These are phyloP conservation scores for Cercopithecus hamlyni DNA, from an alignment of 2,797 vertebrate genomes.

Conservation along the genomic window DNA sequence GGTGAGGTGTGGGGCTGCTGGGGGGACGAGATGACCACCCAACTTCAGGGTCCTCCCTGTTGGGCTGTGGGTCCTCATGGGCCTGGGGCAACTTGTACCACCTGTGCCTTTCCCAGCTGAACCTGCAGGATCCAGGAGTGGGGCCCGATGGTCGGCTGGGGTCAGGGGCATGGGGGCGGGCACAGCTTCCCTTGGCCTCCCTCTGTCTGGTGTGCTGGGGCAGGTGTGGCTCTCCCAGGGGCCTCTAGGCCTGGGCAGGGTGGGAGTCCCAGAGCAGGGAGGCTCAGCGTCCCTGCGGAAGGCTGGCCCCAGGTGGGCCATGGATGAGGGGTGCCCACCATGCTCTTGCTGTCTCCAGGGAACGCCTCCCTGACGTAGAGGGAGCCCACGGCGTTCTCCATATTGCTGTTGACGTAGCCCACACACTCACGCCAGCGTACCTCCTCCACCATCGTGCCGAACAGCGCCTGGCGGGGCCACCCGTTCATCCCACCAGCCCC, in stretches of 20 bases:
- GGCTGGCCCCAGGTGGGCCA: background rate
- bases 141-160: background rate
- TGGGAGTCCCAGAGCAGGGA: background rate
- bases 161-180: background rate
- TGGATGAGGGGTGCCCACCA: slow-evolving; percentile 86
- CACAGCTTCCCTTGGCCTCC: background rate
- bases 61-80: background rate
- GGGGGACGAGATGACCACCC: background rate
- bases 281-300: background rate
- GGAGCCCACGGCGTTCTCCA: slow-evolving; percentile 96
- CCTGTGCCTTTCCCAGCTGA: background rate
- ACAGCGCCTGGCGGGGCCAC: slow-evolving; percentile 88
- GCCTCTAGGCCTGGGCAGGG: background rate
- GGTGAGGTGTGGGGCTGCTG: too few relatives aligned
- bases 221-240: too few relatives aligned
- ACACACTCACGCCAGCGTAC: slow-evolving; percentile 97
- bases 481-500: accelerated
- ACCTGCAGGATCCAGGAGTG: background rate
- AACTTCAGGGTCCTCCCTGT: background rate
- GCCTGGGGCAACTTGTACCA: background rate
- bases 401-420: slow-evolving; percentile 95
- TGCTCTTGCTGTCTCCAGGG: slow-evolving; percentile 94
- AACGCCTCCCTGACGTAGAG: slow-evolving; percentile 95
- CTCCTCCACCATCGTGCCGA: slow-evolving; percentile 94
- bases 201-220: background rate